These are phyloP conservation scores for Cisticola juncidis DNA, from an alignment of 2,113 vertebrate species.

Conservation along the genomic window DNA sequence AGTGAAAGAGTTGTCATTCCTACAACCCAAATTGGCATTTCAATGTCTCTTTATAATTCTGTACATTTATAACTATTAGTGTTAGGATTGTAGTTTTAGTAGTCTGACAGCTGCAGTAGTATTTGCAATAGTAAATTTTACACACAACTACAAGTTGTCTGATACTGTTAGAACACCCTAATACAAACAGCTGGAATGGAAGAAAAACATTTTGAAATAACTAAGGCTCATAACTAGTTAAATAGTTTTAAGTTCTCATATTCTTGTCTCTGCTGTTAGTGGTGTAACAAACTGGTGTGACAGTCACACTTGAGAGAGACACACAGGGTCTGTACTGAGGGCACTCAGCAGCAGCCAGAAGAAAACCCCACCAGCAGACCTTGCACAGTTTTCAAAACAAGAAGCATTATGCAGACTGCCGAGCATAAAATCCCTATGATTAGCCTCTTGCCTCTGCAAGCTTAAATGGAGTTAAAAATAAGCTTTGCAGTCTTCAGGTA, in stretches of 20 bases:
- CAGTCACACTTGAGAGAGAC: rapidly evolving
- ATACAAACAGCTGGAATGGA: background rate
- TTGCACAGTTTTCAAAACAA: background rate
- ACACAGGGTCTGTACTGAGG: too few relatives aligned
- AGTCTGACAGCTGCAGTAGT: background rate
- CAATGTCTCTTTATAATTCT: background rate
- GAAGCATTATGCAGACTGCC: background rate
- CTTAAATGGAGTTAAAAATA: background rate
- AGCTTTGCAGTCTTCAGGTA: background rate
- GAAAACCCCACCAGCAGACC: background rate
- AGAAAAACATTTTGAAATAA: background rate
- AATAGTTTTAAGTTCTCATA: background rate
- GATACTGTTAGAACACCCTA: background rate
- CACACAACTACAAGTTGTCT: background rate
- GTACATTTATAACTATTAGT: background rate
- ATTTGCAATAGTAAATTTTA: background rate
- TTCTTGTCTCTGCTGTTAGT: background rate
- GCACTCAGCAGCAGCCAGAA: background rate
- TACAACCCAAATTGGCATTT: background rate
- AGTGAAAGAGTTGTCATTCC: background rate
- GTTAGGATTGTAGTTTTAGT: background rate
- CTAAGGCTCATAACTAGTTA: background rate
- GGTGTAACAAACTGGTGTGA: background rate
- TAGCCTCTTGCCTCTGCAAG: background rate
- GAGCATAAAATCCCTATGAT: background rate